Evolutionary conservation across 2,888 invertebrate species (phyloP).

Genomic region (Baccha elongata): DNA sequence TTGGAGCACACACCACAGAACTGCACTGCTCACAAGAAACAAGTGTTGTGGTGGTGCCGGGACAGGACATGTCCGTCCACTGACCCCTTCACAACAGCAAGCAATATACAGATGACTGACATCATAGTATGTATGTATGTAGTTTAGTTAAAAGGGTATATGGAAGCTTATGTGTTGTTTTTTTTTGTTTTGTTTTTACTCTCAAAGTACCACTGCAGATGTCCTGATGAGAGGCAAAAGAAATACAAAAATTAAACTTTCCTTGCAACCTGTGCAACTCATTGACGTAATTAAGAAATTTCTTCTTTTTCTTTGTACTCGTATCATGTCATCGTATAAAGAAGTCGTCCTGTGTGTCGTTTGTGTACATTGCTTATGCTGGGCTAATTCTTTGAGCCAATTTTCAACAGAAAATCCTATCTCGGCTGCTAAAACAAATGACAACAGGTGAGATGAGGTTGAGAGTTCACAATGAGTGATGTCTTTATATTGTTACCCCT

Average conservation of each 20-base stretch:
- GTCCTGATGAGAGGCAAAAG: conserved; percentile 50
- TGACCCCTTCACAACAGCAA: conserved; percentile 38
- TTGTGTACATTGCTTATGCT: conserved; percentile 17
- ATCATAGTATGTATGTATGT: conserved; percentile 1
- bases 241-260: conserved; percentile 48
- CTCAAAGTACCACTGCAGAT: conserved; percentile 60
- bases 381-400: conserved; percentile 43
- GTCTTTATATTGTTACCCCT: conserved; percentile 48
- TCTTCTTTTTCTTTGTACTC: conserved; percentile 10
- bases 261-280: conserved; percentile 40
- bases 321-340: neutral
- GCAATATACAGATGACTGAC: conserved; percentile 15
- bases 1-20: conserved; percentile 33
- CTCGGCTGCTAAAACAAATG: conserved; percentile 22
- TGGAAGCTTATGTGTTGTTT: too few relatives aligned
- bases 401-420: conserved; percentile 23
- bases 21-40: conserved; percentile 15
- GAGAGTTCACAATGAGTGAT: conserved; percentile 17
- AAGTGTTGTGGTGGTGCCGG: conserved; percentile 19
- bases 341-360: neutral
- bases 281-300: conserved; percentile 63
- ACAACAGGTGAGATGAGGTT: conserved; percentile 2
- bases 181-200: conserved; percentile 28
- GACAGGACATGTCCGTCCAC: conserved; percentile 37
- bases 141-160: neutral